Evolutionary conservation across 1,140 invertebrate genomes (phyloP).

Genomic region (Helicoverpa zea): DNA sequence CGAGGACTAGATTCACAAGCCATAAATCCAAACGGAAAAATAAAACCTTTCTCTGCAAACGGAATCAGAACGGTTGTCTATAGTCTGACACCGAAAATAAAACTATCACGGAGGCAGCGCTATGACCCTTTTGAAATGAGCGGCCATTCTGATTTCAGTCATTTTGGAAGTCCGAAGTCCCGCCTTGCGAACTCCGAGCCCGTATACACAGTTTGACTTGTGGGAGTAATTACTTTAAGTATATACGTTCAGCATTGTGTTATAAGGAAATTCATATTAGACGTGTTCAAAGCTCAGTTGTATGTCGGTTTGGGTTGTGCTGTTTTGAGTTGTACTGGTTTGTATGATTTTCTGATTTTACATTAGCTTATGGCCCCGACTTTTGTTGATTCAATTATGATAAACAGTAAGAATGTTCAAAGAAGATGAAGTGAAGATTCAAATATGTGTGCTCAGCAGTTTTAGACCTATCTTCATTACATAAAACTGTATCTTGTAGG

Average conservation of each 20-base stretch:
- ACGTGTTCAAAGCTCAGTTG: no score
- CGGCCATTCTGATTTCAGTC: slow-evolving; percentile 12
- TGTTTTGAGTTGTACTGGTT: no score
- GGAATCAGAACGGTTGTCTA: slow-evolving; percentile 31
- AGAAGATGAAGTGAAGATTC: no score
- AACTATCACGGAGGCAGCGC: slow-evolving; percentile 32
- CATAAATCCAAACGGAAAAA: slow-evolving; percentile 46
- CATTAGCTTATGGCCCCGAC: no score
- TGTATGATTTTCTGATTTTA: no score
- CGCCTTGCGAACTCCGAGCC: slow-evolving; percentile 4
- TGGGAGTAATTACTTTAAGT: slow-evolving; percentile 24
- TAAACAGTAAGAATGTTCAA: no score
- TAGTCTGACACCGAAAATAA: slow-evolving; percentile 36
- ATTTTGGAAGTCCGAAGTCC: not conserved
- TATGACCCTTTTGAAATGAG: slow-evolving; percentile 19
- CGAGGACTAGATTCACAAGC: slow-evolving; percentile 33
- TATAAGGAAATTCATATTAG: no score
- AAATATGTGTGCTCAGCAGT: not conserved
- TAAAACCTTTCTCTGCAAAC: slow-evolving; percentile 24
- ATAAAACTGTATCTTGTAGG: no score
- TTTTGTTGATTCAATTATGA: no score
- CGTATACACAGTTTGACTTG: slow-evolving; percentile 11
- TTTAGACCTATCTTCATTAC: not conserved
- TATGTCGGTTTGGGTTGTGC: no score
- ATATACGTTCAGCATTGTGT: slow-evolving; percentile 12